Percentiles rank a stretch among this genome's conserved stretches.
phyloP scores from a whole-genome alignment of 2,888 invertebrate species.

The Ochropleura plecta region DNA sequence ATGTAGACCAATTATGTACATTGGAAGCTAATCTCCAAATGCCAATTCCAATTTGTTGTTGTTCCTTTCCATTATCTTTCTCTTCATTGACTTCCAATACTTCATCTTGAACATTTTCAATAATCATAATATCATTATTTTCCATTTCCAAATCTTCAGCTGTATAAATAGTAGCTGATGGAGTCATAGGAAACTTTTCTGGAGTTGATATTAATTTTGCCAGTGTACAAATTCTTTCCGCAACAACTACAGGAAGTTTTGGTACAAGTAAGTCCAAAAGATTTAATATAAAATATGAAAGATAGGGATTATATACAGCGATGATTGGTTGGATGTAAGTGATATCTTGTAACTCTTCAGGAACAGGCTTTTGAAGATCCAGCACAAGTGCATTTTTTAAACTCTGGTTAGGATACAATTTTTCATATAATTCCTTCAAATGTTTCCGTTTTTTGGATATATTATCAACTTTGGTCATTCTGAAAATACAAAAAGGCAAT shows the following conservation, averaged over 20 bases:
- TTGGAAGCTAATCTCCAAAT: conserved; percentile 80
- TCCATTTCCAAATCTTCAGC: conserved; percentile 80
- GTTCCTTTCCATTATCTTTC: conserved; percentile 23
- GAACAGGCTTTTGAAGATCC: conserved; percentile 80
- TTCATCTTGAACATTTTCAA: conserved; percentile 54
- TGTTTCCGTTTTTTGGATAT: conserved; percentile 76
- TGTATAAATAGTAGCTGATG: conserved; percentile 82
- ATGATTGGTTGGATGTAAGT: conserved; percentile 82
- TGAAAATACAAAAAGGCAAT: conserved; percentile 67
- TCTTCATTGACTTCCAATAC: conserved; percentile 29
- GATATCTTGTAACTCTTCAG: conserved; percentile 78
- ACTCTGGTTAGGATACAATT: conserved; percentile 85
- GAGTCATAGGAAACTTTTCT: conserved; percentile 69
- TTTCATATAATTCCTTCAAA: conserved; percentile 77
- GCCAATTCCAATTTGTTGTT: conserved; percentile 61
- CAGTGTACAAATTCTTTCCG: conserved; percentile 76
- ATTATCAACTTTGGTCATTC: conserved; percentile 66
- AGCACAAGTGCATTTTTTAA: conserved; percentile 75
- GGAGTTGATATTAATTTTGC: conserved; percentile 81
- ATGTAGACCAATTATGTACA: conserved; percentile 82
- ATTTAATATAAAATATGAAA: conserved; percentile 80
- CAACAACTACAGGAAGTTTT: conserved; percentile 72
- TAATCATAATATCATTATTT: conserved; percentile 56
- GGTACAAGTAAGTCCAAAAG: conserved; percentile 80
- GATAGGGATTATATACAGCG: conserved; percentile 81